phyloP scores from a whole-genome alignment of 2,797 vertebrate genomes.

The Aulostomus chinensis region DNA sequence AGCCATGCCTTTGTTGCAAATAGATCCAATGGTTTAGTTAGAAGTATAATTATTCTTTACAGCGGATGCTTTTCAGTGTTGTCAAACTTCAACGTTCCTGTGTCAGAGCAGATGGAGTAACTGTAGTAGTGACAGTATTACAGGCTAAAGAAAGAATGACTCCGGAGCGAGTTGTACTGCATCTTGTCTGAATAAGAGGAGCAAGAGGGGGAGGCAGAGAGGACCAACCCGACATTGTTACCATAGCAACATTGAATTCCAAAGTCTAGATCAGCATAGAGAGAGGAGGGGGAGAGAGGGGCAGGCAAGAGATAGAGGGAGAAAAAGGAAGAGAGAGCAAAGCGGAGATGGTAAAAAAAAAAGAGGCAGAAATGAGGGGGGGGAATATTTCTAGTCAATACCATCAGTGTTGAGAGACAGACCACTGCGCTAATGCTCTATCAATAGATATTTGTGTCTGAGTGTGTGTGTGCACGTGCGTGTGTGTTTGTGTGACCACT shows the following conservation, averaged over 20 bases:
- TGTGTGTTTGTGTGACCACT: conserved; percentile 42
- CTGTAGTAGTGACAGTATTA: conserved; percentile 32
- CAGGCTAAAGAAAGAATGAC: conserved; percentile 46
- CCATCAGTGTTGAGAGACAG: conserved; percentile 22
- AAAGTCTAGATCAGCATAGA: conserved; percentile 81
- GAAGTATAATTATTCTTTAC: not conserved
- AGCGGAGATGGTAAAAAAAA: conserved; percentile 26
- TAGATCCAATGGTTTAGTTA: not conserved
- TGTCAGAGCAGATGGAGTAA: conserved; percentile 18
- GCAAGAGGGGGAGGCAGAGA: conserved; percentile 62
- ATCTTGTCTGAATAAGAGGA: conserved; percentile 72
- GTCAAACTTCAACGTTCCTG: not conserved
- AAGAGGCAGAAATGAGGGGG: conserved; percentile 31
- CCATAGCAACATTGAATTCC: conserved; percentile 83
- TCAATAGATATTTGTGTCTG: conserved; percentile 48
- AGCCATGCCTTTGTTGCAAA: not conserved
- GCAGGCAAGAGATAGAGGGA: conserved; percentile 53
- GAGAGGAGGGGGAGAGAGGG: conserved; percentile 28
- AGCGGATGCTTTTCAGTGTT: not conserved
- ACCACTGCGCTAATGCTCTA: conserved; percentile 34
- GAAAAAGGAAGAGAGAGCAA: conserved; percentile 32
- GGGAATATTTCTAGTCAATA: conserved; percentile 42
- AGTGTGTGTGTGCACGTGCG: conserved; percentile 33
- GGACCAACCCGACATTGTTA: conserved; percentile 79
- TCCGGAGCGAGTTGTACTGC: conserved; percentile 56